Base-by-base conservation (phyloP, 2,113 vertebrate species). In the Paedocypris sp. region DNA sequence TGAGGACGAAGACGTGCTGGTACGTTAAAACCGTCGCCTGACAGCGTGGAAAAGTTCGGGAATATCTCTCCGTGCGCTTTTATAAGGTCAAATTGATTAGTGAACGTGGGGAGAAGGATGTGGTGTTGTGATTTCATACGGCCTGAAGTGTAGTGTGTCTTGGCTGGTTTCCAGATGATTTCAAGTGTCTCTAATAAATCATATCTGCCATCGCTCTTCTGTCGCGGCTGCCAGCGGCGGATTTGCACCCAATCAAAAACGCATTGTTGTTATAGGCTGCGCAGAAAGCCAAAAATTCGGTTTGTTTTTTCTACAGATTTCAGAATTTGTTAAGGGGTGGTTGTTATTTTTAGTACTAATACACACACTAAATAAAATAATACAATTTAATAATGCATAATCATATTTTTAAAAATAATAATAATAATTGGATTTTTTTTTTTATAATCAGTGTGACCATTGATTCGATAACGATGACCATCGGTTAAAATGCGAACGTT, bases 1-100 rank as follows among this genome's bases (percentile, higher is more conserved):
- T 82, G 77, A n/a, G n/a, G 81, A 77, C 77, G 72, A 78, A 74
- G 72, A 80, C 74, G 66, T 73, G 75, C 73, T 38, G 32, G 58
- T 63, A 36, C 60, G 12, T 57, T 67, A 64, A 75, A 79, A 77
- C 74, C 80, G 79, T 85, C 73, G 66, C 76, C 47, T 25, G 68
- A 72, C 49, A 74, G 71, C 64, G 70, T 65, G 70, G 72, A 78
- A 66, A 56, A 46, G 35, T 15, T 39, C 51, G 53, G 53, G 39
- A 65, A 61, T 18, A 31, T 9, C 2, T 4, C 13, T 38, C 54
- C 15, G n/a, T n/a, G n/a, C n/a, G n/a, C n/a, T n/a, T n/a, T n/a
- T n/a, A n/a, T n/a, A n/a, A n/a, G n/a, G n/a, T n/a, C n/a, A n/a
- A n/a, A n/a, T n/a, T n/a, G n/a, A n/a, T n/a, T n/a, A n/a, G 38